Evolutionary conservation across 2,113 vertebrate genomes (phyloP), one percentile per base, ranked within the genome.

Genomic region (Romanogobio albipinnatus): DNA sequence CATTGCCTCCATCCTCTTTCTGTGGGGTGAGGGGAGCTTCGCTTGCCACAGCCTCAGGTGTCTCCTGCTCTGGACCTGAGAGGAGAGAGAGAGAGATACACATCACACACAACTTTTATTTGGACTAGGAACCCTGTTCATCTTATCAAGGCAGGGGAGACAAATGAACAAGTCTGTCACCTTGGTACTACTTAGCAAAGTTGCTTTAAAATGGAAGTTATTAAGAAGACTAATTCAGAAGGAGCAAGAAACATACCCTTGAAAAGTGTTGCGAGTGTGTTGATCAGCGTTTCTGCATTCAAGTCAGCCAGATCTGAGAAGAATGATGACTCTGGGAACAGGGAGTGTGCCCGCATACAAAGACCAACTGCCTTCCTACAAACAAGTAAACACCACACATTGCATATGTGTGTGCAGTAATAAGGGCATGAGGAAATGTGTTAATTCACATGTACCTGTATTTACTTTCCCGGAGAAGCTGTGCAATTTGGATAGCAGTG

Each of bases 311-410:
- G 84, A 26, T 88, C 76, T 0, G 74, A 89, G 90, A 98, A 99
- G 73, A 95, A 93, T 51, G 93, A 92, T 83, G 92, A 87, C 87
- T 95, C 66, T 19, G 94, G 94, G 94, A 98, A 92, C 0, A 89
- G 68, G 73, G 64, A 14, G 43, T 93, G 73, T 75, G 96, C 96
- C 90, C 85, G 91, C 77, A 91, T 89, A 0, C 95, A 93, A 24
- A 99, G 95, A 56, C 61, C 36, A 47, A 97, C 94, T 19, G 97
- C 97, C 0, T 94, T 94, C 91, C 98, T 99, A 88, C 47, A 83
- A 4, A 85, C 11, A 15, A 5, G 14, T 58, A 4, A 83, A 36
- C 0, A 66, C 64, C 49, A 15, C 62, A 68, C 3, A 36, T 61
- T n/a, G 51, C 45, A 76, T 9, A n/a, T 13, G 9, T 49, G 26